A percentile compares a stretch with the other conserved stretches of the same genome.
phyloP scores from a whole-genome alignment of 92 coral and sea anemone species.

The Zoanthus gigantus region DNA sequence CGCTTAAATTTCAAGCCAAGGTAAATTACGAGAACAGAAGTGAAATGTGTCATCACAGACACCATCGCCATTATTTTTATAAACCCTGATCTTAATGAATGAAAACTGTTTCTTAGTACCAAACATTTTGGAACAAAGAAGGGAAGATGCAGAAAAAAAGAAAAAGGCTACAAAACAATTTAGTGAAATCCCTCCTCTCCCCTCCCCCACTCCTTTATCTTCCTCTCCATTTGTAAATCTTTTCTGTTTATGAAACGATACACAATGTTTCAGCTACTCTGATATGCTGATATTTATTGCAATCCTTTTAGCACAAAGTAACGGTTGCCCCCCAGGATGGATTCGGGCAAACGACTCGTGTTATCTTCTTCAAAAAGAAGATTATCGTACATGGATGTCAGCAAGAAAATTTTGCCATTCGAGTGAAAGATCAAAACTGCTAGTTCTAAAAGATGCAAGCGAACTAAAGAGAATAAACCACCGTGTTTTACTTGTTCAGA shows the following conservation, averaged over 20 bases:
- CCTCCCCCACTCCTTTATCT: no score
- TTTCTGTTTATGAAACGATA: no score
- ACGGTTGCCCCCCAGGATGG: constrained; percentile 33
- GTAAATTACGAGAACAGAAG: no score
- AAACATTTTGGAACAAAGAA: no score
- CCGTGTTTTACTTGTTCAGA: neutral
- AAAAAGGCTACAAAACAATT: no score
- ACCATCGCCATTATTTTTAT: neutral
- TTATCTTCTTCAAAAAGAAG: constrained; percentile 1
- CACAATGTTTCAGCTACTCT: no score
- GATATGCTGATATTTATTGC: no score
- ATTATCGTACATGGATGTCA: neutral
- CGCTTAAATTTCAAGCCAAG: no score
- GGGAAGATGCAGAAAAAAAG: no score
- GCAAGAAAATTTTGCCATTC: constrained; percentile 26
- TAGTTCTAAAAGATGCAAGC: neutral
- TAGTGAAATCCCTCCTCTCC: no score
- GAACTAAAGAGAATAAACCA: neutral
- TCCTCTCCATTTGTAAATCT: no score
- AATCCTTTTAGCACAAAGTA: neutral
- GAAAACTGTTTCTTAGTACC: no score
- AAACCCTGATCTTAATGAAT: neutral
- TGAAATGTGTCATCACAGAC: neutral
- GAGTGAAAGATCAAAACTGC: neutral
- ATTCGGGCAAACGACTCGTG: constrained; percentile 14